These are phyloP conservation scores for Lytechinus variegatus DNA, from an alignment of 35 echinoderm and acorn worm genomes.

Conservation along the genomic window DNA sequence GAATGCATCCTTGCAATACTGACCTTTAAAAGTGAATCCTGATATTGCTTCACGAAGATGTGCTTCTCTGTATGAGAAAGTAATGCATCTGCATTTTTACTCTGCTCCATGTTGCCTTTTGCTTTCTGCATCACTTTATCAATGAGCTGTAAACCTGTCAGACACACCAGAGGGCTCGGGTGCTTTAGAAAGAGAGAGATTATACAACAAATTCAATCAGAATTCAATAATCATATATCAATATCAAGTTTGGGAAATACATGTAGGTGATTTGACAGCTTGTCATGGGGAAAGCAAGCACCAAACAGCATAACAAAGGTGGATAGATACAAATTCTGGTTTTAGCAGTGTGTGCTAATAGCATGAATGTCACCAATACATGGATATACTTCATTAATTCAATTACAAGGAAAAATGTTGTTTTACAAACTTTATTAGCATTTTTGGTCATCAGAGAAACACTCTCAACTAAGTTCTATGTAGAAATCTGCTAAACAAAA, in stretches of 20 bases:
- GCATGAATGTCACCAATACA: background rate
- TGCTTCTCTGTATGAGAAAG: background rate
- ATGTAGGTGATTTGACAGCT: background rate
- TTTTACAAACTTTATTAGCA: no score
- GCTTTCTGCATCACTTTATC: conserved; percentile 3
- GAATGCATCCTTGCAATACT: background rate
- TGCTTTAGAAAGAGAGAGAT: conserved; percentile 4
- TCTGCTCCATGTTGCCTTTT: background rate
- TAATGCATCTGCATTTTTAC: background rate
- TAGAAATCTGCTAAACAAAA: no score
- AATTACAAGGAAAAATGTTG: no score
- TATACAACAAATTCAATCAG: background rate
- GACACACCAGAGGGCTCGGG: background rate
- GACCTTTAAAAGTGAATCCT: background rate
- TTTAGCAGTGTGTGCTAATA: no score
- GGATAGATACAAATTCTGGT: no score
- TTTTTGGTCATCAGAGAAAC: no score
- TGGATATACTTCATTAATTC: background rate
- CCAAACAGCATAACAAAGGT: no score
- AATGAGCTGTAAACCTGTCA: background rate
- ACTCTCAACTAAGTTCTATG: no score
- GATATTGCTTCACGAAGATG: conserved; percentile 4
- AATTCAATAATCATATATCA: background rate
- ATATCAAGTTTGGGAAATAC: background rate
- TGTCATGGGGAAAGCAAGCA: no score